Base-by-base conservation (phyloP, 2,113 vertebrate species). In the Paracanthobrama guichenoti region DNA sequence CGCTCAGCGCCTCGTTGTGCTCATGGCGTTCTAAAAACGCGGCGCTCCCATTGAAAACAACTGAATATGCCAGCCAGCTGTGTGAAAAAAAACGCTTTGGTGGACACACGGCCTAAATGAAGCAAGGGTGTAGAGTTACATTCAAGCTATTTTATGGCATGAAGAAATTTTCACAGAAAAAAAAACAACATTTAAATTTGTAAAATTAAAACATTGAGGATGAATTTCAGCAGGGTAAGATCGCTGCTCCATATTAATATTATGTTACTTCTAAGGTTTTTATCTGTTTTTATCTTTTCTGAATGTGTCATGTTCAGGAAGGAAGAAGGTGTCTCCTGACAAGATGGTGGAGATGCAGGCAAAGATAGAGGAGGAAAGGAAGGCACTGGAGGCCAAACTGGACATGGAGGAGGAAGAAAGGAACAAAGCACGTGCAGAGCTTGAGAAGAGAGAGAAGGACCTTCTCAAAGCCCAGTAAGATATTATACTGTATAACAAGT, bases 261-360 rank as follows among this genome's bases (percentile, higher is more conserved):
- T 3, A 35, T 35, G 35, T 35, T 35, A 35, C 35, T 35, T 2
- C 35, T 14, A 1, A 46, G 2, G 12, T 2, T 62, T 44, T 64
- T 66, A 66, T 64, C 24, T 75, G 4, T 31, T 77, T 4, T 7
- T 20, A 74, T 71, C 6, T 72, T 50, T 50, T 55, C 18, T 55
- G 18, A 55, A 55, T 55, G 53, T 53, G 42, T 88, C 31, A 82
- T 81, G 59, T 14, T 88, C 89, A 99, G 98, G 96, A 89, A 98
- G 94, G 91, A 99, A 99, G 96, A 99, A 99, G 91, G 96, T 99
- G 85, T 99, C 97, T 12, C 95, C 97, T 48, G 97, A 97, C 92
- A 99, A 99, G 91, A 99, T 99, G 97, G 93, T 96, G 84, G 98
- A 99, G 92, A 99, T 99, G 97, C 98, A 99, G 93, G 97, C 97